Evolutionary conservation across 2,113 vertebrate genomes (phyloP), one percentile per base, ranked within the genome.

Genomic region (Rhea americana): DNA sequence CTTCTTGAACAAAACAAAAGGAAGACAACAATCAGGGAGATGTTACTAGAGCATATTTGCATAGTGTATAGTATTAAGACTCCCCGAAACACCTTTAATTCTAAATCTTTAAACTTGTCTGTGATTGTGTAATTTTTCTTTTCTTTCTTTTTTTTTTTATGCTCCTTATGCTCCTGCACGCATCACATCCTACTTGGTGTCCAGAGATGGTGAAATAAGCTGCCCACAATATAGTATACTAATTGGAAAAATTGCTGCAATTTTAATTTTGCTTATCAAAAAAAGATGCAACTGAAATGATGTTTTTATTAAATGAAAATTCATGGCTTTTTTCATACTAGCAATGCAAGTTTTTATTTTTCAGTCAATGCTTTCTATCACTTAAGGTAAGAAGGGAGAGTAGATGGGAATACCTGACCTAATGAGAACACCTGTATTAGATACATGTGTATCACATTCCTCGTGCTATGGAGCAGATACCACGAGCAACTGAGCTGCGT

Each of bases 1-100:
- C 35, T 88, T 67, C 15, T 62, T 55, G 28, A 90, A 59, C n/a
- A 39, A 70, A 92, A 63, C 43, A 65, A 78, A 68, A 85, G 28
- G 32, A 85, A n/a, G 22, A 30, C 70, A 37, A 4, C 18, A n/a
- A 2, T 58, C 0, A 0, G 37, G 35, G 18, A 90, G 41, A 50
- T 6, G 1, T 62, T n/a, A 83, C 35, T 79, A 32, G 41, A 53
- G 32, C 18, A 39, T 2, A 15, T 62, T 66, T 91, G n/a, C 45
- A 7, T 35, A 21, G 30, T 51, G 35, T 61, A 76, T 67, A 66
- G 11, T 76, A 25, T 58, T 72, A 80, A 80, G 84, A 66, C 53
- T 70, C 45, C 24, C 13, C 82, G 20, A 18, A 79, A 62, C 24
- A 45, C 58, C 37, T 87, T 76, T 50, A 55, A n/a, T 87, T 79